Evolutionary conservation across 2,113 vertebrate genomes (phyloP).

Genomic region (chimpanzee (Pan troglodytes)): NHGRI_mPanTro3-v2.1_pri NC_072413.2:36522001-36522500

Average conservation of each 20-base stretch:
- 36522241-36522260: neutral
- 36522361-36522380: no score
- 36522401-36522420: no score
- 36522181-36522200: neutral
- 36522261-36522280: neutral
- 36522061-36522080: neutral
- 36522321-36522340: neutral
- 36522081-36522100: neutral
- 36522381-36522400: no score
- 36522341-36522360: no score
- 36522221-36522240: slow-evolving; percentile 8
- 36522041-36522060: neutral
- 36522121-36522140: slow-evolving; percentile 19
- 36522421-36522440: no score
- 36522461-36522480: no score
- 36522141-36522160: neutral
- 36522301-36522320: neutral
- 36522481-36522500: no score
- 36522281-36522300: neutral
- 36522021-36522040: neutral
- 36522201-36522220: neutral
- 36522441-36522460: no score
- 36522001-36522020: neutral
- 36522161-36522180: neutral
- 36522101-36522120: neutral